phyloP scores from a whole-genome alignment of 2,888 invertebrate species.

The Parapristionchus giblindavisi region DNA sequence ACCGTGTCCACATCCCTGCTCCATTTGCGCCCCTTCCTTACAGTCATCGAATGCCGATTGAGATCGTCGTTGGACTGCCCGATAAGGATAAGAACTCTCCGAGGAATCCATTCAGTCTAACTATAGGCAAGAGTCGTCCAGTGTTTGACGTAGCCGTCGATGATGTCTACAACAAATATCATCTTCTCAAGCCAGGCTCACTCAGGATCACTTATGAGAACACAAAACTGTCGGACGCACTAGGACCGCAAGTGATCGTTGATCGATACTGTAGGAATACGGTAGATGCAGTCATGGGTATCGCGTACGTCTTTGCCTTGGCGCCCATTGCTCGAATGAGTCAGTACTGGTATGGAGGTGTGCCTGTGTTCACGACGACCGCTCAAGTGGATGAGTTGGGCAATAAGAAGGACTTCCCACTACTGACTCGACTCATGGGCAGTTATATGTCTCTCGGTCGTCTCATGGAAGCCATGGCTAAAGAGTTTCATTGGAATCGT shows the following conservation, averaged over 20 bases:
- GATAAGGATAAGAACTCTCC: slow-evolving; percentile 51
- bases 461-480: slow-evolving; percentile 53
- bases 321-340: slow-evolving; percentile 79
- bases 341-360: slow-evolving; percentile 73
- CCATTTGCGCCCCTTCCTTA: slow-evolving; percentile 10
- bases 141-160: slow-evolving; percentile 67
- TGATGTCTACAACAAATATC: slow-evolving; percentile 55
- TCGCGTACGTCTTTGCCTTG: slow-evolving; percentile 87
- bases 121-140: slow-evolving; percentile 60
- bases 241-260: slow-evolving; percentile 66
- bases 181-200: slow-evolving; percentile 48
- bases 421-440: slow-evolving; percentile 85
- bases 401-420: slow-evolving; percentile 78
- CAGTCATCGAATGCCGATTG: slow-evolving; percentile 49
- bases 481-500: slow-evolving; percentile 72
- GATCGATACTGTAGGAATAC: slow-evolving; percentile 62
- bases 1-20: neutral
- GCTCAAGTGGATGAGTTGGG: slow-evolving; percentile 83
- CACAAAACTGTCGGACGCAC: slow-evolving; percentile 61
- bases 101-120: slow-evolving; percentile 63
- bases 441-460: slow-evolving; percentile 74
- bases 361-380: slow-evolving; percentile 84
- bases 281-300: slow-evolving; percentile 84
- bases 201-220: slow-evolving; percentile 60
- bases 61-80: slow-evolving; percentile 67